Evolutionary conservation across 2,113 vertebrate genomes (phyloP).

Genomic region (Mesocricetus auratus): DNA sequence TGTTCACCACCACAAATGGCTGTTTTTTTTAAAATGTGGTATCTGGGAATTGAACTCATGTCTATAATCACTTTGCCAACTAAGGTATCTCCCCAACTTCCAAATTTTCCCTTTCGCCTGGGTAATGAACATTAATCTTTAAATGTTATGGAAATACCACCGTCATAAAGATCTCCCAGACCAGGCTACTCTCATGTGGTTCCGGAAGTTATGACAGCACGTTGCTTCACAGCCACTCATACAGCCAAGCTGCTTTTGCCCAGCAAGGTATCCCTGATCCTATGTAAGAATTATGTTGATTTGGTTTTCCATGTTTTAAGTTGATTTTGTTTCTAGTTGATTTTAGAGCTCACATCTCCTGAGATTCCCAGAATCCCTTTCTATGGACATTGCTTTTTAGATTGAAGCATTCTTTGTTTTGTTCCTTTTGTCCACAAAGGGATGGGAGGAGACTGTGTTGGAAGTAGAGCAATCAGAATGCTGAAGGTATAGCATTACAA

Average conservation of each 20-base stretch:
- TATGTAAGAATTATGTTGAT: neutral
- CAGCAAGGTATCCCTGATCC: neutral
- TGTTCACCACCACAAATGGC: neutral
- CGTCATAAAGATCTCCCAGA: neutral
- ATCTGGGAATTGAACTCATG: neutral
- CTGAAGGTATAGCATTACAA: neutral
- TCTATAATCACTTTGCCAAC: neutral
- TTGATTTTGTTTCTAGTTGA: neutral
- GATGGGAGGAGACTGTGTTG: neutral
- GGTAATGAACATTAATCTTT: neutral
- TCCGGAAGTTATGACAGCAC: neutral
- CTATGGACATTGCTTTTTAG: neutral
- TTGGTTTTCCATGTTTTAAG: neutral
- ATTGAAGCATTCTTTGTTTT: neutral
- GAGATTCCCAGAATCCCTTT: neutral
- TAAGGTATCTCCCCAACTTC: too few relatives aligned
- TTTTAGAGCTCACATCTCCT: neutral
- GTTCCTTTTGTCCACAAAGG: neutral
- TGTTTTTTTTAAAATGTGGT: neutral
- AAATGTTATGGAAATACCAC: neutral
- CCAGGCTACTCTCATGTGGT: neutral
- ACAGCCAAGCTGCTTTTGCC: neutral
- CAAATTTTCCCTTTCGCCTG: neutral
- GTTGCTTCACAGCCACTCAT: neutral
- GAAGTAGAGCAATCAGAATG: neutral